These are phyloP conservation scores for Gadus macrocephalus DNA, from an alignment of 2,113 vertebrate species.

Conservation along the genomic window DNA sequence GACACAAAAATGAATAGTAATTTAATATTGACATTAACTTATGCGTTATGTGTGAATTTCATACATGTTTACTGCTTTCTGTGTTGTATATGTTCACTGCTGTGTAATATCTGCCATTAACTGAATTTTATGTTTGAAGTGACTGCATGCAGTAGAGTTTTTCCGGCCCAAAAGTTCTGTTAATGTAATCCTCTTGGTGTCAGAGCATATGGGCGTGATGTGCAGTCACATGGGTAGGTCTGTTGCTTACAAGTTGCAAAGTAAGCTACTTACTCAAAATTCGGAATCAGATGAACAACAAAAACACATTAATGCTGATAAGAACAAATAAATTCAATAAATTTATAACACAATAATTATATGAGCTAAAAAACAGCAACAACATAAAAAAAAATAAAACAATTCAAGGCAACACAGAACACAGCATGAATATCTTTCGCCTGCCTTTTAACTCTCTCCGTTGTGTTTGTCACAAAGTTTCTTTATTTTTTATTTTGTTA, in stretches of 20 bases:
- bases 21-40: too few relatives aligned
- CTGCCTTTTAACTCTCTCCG: constrained; percentile 58
- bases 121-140: constrained; percentile 27
- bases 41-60: too few relatives aligned
- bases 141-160: constrained; percentile 60
- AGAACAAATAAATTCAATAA: constrained; percentile 69
- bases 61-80: background rate
- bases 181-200: constrained; percentile 53
- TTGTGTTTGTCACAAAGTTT: constrained; percentile 64
- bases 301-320: constrained; percentile 32
- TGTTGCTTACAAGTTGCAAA: constrained; percentile 65
- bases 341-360: constrained; percentile 71
- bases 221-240: constrained; percentile 73
- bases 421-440: constrained; percentile 64
- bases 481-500: constrained; percentile 43
- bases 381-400: constrained; percentile 64
- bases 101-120: constrained; percentile 25
- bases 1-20: too few relatives aligned
- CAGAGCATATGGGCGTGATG: constrained; percentile 60
- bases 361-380: constrained; percentile 59
- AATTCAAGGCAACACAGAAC: constrained; percentile 58
- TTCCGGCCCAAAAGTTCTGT: constrained; percentile 37
- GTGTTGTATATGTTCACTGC: constrained; percentile 32
- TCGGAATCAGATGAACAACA: constrained; percentile 67
- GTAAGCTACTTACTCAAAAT: constrained; percentile 65